These are phyloP conservation scores for Gymnodraco acuticeps DNA, from an alignment of 2,797 vertebrate species.

Conservation along the genomic window DNA sequence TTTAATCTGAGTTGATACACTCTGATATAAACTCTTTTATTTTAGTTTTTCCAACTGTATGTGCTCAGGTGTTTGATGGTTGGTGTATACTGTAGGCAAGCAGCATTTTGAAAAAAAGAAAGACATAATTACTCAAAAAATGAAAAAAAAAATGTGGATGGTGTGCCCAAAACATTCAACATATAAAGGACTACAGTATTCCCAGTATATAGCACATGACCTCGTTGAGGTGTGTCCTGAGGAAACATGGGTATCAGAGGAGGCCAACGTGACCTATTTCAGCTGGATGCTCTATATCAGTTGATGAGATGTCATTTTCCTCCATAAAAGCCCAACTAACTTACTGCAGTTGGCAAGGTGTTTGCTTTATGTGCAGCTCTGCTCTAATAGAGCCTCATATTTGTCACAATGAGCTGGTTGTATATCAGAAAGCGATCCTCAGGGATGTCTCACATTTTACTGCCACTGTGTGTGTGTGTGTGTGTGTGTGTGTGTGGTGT, in stretches of 20 bases:
- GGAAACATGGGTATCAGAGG: slow-evolving; percentile 11
- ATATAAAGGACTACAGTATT: neutral
- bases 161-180: neutral
- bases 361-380: slow-evolving; percentile 33
- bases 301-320: slow-evolving; percentile 21
- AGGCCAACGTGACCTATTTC: slow-evolving; percentile 41
- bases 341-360: slow-evolving; percentile 27
- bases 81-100: too few species aligned
- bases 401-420: slow-evolving; percentile 47
- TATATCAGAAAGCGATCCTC: slow-evolving; percentile 48
- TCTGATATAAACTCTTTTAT: too few species aligned
- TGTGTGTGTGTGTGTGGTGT: slow-evolving; percentile 4
- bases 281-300: slow-evolving; percentile 29
- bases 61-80: too few species aligned
- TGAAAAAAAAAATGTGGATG: neutral
- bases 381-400: slow-evolving; percentile 30
- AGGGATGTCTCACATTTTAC: slow-evolving; percentile 47
- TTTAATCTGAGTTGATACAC: too few species aligned
- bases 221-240: slow-evolving; percentile 13
- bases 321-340: slow-evolving; percentile 50
- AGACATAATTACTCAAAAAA: too few species aligned
- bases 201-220: slow-evolving; percentile 1
- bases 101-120: too few species aligned
- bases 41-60: too few species aligned
- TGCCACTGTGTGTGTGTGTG: slow-evolving; percentile 21